Percentiles rank a stretch among this genome's conserved stretches.
phyloP scores from a whole-genome alignment of 2,888 invertebrate species.

The Lasioglossum lativentre region DNA sequence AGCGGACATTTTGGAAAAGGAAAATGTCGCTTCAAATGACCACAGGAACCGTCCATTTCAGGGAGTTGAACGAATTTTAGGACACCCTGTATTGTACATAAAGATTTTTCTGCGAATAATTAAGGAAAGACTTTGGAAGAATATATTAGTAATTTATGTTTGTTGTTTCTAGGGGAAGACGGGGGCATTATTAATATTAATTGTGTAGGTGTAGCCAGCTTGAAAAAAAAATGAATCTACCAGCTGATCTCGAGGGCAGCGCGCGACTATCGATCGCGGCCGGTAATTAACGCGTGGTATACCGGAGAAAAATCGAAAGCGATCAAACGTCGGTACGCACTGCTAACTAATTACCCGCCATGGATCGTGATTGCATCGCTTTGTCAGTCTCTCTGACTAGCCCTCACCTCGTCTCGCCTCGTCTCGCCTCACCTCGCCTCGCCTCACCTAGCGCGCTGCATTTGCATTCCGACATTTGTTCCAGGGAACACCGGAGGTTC shows the following conservation, averaged over 20 bases:
- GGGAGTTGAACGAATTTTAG: too few species aligned
- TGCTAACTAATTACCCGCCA: slow-evolving; percentile 82
- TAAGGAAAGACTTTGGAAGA: neutral
- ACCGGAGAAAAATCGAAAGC: slow-evolving; percentile 81
- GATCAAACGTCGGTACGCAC: slow-evolving; percentile 78
- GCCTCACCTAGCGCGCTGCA: slow-evolving; percentile 74
- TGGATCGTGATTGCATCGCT: slow-evolving; percentile 82
- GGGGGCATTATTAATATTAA: neutral
- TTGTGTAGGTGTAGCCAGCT: slow-evolving; percentile 12
- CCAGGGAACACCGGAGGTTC: slow-evolving; percentile 59
- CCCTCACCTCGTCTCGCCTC: slow-evolving; percentile 69
- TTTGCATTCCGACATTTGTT: slow-evolving; percentile 81
- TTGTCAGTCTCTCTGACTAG: slow-evolving; percentile 77
- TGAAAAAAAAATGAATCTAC: slow-evolving; percentile 53
- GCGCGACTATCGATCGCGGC: slow-evolving; percentile 64
- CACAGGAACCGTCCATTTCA: too few species aligned
- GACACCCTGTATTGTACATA: too few species aligned
- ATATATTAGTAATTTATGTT: neutral
- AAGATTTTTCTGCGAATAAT: too few species aligned
- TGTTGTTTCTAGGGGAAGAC: neutral
- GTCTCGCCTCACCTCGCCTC: neutral
- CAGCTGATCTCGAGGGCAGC: slow-evolving; percentile 55
- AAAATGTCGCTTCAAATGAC: too few species aligned
- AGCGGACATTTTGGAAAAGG: too few species aligned
- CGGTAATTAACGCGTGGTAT: slow-evolving; percentile 77